Conservation (phyloP, 2,113 vertebrate genomes). For the Stercorarius parasiticus region DNA sequence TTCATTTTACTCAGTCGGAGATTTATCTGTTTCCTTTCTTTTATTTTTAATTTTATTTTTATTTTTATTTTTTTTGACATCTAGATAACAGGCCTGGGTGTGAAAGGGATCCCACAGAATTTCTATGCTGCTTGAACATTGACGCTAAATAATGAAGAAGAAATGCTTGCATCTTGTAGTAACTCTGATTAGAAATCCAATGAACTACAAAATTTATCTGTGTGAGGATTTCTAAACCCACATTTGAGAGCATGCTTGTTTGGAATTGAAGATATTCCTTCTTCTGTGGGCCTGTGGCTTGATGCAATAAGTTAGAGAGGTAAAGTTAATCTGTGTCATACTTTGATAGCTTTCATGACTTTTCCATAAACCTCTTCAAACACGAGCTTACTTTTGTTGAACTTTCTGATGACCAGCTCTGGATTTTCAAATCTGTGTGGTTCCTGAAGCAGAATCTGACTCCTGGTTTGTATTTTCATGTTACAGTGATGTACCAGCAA, state of each 20-base stretch:
- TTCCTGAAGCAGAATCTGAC: neutral
- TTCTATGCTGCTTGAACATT: constrained; percentile 46
- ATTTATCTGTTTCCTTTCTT: neutral
- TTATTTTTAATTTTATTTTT: neutral
- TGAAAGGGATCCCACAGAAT: constrained; percentile 69
- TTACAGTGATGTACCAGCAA: neutral
- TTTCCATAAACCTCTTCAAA: neutral
- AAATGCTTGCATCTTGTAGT: neutral
- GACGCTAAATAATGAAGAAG: neutral
- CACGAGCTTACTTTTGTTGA: neutral
- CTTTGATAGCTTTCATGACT: neutral
- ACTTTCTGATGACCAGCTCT: neutral
- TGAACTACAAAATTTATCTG: neutral
- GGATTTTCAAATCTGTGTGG: neutral
- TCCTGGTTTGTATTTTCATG: neutral
- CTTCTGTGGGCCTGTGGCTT: neutral
- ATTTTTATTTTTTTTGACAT: neutral
- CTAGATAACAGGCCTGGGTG: constrained; percentile 68
- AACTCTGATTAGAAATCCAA: neutral
- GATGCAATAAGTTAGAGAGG: neutral
- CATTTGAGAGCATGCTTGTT: neutral
- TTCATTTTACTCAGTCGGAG: neutral
- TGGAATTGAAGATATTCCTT: neutral
- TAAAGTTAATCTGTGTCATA: neutral
- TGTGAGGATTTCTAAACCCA: constrained; percentile 3